Base-by-base conservation (phyloP, 2,888 invertebrate genomes). In the Agonopterix arenella region DNA sequence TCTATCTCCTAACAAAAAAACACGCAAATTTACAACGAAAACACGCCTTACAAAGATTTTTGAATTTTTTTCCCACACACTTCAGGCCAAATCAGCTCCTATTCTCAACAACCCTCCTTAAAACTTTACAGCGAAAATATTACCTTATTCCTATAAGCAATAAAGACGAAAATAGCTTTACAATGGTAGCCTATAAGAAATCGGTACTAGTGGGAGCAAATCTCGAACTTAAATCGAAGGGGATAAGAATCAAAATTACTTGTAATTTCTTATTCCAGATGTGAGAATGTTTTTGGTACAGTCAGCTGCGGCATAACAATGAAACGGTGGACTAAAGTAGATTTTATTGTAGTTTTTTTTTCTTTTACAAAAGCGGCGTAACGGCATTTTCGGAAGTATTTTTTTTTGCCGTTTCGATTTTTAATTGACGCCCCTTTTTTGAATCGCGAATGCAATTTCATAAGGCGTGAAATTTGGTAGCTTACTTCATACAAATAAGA, bases 331-430 rank as follows among this genome's bases (percentile, higher is more conserved):
- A 59, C 57, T 59, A 61, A 59, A 58, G 58, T 60, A 52, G 52
- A 47, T 52, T 55, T 54, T 51, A 51, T 52, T 54, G 49, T 51
- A 54, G 46, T 46, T 52, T 53, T 57, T 58, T 59, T 59, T 58
- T 58, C 53, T 56, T 36, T 45, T 52, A 64, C 61, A 66, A 66
- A 59, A 53, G 57, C 48, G 45, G 47, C 48, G 59, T 60, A 62
- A 68, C 64, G 62, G 62, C 54, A 50, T 59, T 60, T 63, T 64
- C 57, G 66, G 62, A 64, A 64, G 62, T 62, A 58, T 60, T 64
- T 62, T 49, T 51, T 49, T 51, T 55, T 57, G 59, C 53, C 50
- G 48, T 56, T 49, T 45, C 49, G 48, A 36, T 49, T 58, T 47
- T 54, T 53, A 52, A 52, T 52, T 52, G 48, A 28, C 28, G 28